A percentile compares a stretch with the other conserved stretches of the same genome.
These are phyloP conservation scores for Gambusia affinis DNA, from an alignment of 2,113 vertebrate genomes.

Conservation along the genomic window DNA sequence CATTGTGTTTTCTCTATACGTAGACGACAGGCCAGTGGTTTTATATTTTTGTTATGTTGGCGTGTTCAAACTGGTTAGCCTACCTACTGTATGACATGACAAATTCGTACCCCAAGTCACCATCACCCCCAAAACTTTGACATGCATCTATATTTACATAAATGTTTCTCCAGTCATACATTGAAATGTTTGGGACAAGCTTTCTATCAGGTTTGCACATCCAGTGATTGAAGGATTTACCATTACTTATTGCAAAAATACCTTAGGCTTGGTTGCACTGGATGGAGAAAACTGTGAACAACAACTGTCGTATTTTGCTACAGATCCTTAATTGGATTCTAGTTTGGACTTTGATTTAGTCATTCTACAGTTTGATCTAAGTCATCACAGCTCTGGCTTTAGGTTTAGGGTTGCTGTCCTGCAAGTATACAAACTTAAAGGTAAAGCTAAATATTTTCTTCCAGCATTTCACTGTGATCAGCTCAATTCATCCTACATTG, in stretches of 20 bases:
- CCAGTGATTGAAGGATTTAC: not conserved
- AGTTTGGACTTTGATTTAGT: not conserved
- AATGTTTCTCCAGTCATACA: not conserved
- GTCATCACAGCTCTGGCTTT: too few relatives aligned
- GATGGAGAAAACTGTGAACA: not conserved
- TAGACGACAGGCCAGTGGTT: too few relatives aligned
- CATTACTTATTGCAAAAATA: not conserved
- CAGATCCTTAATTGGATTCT: not conserved
- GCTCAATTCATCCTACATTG: too few relatives aligned
- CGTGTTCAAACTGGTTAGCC: too few relatives aligned
- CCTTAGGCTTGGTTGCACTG: not conserved
- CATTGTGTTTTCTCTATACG: too few relatives aligned
- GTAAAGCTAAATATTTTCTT: too few relatives aligned
- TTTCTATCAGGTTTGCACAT: not conserved
- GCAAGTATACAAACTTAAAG: too few relatives aligned
- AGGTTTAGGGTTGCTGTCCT: too few relatives aligned
- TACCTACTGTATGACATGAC: too few relatives aligned
- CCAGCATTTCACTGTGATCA: too few relatives aligned
- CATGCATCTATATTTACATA: not conserved
- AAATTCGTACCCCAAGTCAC: not conserved
- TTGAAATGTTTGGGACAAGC: not conserved
- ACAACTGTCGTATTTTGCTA: not conserved
- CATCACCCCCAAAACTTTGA: not conserved
- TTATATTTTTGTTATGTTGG: too few relatives aligned
- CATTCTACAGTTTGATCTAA: not conserved